These are phyloP conservation scores for Sus cebifrons DNA, from an alignment of 2,797 vertebrate genomes.

Conservation along the genomic window DNA sequence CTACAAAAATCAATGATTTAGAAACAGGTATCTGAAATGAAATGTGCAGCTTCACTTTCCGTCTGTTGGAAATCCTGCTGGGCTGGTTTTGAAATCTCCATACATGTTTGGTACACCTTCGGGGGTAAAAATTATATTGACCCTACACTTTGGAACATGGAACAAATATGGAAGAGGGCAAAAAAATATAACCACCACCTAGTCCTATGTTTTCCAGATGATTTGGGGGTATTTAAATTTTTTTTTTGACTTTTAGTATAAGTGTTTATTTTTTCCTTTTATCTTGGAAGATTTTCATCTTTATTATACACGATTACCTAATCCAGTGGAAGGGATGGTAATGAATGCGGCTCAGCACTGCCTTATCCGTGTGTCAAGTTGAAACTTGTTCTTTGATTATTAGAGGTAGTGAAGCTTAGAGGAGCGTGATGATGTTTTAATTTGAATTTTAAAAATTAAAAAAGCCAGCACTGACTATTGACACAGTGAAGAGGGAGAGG, in stretches of 20 bases:
- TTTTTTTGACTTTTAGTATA: constrained; percentile 29
- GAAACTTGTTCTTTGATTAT: constrained; percentile 73
- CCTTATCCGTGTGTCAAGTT: constrained; percentile 27
- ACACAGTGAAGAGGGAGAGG: constrained; percentile 41
- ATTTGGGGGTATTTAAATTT: constrained; percentile 52
- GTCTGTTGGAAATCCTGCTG: constrained; percentile 74
- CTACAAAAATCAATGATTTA: constrained; percentile 79
- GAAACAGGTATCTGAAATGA: constrained; percentile 67
- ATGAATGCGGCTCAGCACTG: neutral
- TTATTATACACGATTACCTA: constrained; percentile 55
- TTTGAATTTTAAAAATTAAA: constrained; percentile 76
- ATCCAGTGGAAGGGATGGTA: constrained; percentile 33
- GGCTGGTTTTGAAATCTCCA: constrained; percentile 71
- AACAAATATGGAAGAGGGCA: constrained; percentile 44
- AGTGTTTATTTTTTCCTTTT: constrained; percentile 56
- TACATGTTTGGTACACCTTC: constrained; percentile 47
- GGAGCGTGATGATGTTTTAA: constrained; percentile 58
- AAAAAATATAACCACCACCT: constrained; percentile 27
- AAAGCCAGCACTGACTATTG: constrained; percentile 41
- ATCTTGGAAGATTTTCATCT: constrained; percentile 64
- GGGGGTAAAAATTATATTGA: constrained; percentile 47
- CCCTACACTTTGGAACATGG: constrained; percentile 38
- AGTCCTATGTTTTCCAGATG: constrained; percentile 55
- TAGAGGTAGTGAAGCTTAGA: constrained; percentile 62
- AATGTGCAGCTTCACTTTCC: constrained; percentile 60